phyloP scores from a whole-genome alignment of 2,888 invertebrate species.

The Dicyrtoma fusca region DNA sequence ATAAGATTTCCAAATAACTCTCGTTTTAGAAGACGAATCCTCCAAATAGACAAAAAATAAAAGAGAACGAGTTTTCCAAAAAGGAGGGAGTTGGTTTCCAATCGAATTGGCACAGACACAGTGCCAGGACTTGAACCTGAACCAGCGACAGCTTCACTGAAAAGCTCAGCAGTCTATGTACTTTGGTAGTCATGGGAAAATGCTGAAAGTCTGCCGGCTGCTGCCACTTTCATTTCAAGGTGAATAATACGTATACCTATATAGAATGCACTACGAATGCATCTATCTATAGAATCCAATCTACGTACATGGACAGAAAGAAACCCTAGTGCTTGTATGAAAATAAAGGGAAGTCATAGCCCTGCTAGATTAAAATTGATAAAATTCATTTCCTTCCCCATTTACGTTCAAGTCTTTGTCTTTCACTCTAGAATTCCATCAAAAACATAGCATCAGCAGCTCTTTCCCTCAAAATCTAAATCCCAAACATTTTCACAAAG shows the following conservation, averaged over 20 bases:
- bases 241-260: no score
- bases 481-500: no score
- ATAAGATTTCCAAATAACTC: no score
- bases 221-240: not conserved
- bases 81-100: slow-evolving; percentile 8
- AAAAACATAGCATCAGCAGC: no score
- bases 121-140: no score
- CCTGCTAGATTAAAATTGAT: slow-evolving; percentile 32
- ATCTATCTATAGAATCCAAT: not conserved
- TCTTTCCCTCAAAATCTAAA: no score
- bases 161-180: slow-evolving; percentile 3
- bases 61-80: no score
- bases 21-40: no score
- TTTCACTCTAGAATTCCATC: not conserved
- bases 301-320: not conserved
- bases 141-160: not conserved
- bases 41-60: no score
- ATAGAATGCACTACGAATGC: no score
- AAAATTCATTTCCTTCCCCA: slow-evolving; percentile 41
- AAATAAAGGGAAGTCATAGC: no score
- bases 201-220: slow-evolving; percentile 38
- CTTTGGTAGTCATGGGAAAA: slow-evolving; percentile 35
- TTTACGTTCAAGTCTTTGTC: not conserved
- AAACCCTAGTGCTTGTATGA: no score
- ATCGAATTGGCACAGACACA: slow-evolving; percentile 7